Evolutionary conservation across 2,888 invertebrate genomes (phyloP).

Genomic region (Drosophila emarginata): DNA sequence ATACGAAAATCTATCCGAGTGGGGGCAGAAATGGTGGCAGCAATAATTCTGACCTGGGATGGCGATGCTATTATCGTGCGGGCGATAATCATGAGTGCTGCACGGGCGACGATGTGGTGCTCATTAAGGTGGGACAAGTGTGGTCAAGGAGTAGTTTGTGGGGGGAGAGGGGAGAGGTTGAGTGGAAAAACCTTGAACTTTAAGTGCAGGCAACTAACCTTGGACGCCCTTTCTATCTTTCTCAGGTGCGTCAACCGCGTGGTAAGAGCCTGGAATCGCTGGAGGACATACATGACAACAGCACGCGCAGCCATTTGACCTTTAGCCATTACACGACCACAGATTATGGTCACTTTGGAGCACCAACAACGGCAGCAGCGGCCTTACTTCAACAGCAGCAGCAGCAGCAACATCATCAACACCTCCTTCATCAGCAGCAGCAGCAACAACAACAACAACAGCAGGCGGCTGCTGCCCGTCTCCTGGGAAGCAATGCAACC

Average conservation of each 20-base stretch:
- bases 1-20: conserved; percentile 80
- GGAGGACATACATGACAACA: conserved; percentile 89
- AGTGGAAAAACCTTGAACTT: conserved; percentile 57
- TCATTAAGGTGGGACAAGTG: conserved; percentile 80
- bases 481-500: conserved; percentile 78
- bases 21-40: conserved; percentile 33
- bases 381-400: conserved; percentile 57
- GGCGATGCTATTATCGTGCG: conserved; percentile 80
- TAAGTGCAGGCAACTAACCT: conserved; percentile 41
- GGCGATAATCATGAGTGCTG: conserved; percentile 82
- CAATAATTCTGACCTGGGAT: conserved; percentile 31
- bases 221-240: conserved; percentile 1
- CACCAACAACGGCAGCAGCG: conserved; percentile 69
- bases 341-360: conserved; percentile 81
- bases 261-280: conserved; percentile 93
- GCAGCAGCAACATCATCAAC: conserved; percentile 62
- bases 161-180: no score
- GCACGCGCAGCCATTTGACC: conserved; percentile 83
- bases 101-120: conserved; percentile 82
- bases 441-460: conserved; percentile 62
- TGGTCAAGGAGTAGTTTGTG: neutral
- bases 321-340: conserved; percentile 83
- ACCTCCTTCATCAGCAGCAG: conserved; percentile 52
- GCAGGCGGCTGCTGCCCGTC: conserved; percentile 63
- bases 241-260: conserved; percentile 90